A percentile compares a stretch with the other conserved stretches of the same genome.
These are phyloP conservation scores for Crotalus helleri DNA, from an alignment of 2,113 vertebrate species.

Conservation along the genomic window DNA sequence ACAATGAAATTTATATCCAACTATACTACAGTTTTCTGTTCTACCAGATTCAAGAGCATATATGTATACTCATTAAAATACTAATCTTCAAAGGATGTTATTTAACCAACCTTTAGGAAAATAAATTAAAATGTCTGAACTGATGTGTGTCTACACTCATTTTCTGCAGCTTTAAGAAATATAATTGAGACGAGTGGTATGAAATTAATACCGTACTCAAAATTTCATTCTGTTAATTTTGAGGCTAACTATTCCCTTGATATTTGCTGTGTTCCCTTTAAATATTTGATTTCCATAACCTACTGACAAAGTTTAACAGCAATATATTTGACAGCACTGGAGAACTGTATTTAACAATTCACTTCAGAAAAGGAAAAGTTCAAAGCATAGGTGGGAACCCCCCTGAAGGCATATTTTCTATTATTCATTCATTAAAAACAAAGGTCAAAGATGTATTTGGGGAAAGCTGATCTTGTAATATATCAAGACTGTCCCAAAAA, in stretches of 20 bases:
- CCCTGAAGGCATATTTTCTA: not conserved
- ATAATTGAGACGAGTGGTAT: not conserved
- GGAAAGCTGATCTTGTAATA: not conserved
- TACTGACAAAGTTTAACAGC: not conserved
- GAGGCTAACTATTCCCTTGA: not conserved
- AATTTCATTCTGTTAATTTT: not conserved
- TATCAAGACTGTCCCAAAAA: not conserved
- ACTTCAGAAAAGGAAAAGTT: not conserved
- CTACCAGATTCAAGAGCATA: not conserved
- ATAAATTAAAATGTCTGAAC: not conserved
- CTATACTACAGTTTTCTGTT: not conserved
- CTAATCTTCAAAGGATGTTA: not conserved
- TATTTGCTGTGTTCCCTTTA: not conserved
- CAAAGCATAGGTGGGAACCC: not conserved
- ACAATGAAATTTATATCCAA: not conserved
- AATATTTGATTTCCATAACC: not conserved
- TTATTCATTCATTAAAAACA: not conserved
- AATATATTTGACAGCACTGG: not conserved
- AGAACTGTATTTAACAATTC: not conserved
- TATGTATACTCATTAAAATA: not conserved
- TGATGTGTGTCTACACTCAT: not conserved
- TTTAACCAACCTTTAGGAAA: not conserved
- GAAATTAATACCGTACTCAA: not conserved
- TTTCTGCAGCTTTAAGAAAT: not conserved
- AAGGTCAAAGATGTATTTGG: not conserved